Percentiles rank a stretch among this genome's conserved stretches.
phyloP scores from a whole-genome alignment of 2,113 vertebrate genomes.

The Sinocyclocheilus maitianheensis region DNA sequence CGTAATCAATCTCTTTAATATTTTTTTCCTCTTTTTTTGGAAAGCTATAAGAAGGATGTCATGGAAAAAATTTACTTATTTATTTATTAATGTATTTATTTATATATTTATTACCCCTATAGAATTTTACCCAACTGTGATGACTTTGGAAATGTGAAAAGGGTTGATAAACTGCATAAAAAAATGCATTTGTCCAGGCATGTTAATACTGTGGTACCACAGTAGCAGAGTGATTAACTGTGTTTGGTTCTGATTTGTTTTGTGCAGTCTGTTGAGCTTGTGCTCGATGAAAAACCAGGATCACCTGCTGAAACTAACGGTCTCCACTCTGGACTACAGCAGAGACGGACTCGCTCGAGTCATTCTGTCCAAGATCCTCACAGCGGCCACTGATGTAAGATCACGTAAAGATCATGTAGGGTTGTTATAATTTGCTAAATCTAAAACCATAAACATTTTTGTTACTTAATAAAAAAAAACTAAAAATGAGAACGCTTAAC shows the following conservation, averaged over 20 bases:
- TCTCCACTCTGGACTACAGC: slow-evolving; percentile 85
- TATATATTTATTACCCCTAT: too few species aligned
- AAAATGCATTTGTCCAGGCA: neutral
- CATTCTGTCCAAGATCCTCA: slow-evolving; percentile 85
- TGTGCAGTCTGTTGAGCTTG: slow-evolving; percentile 80
- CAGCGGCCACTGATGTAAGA: slow-evolving; percentile 74
- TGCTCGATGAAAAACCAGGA: slow-evolving; percentile 89
- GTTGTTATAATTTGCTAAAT: neutral
- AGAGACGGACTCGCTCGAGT: slow-evolving; percentile 85
- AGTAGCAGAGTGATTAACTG: neutral
- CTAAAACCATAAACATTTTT: neutral
- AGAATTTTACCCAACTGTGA: too few species aligned
- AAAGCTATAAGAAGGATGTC: too few species aligned
- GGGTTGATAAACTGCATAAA: neutral
- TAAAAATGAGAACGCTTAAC: too few species aligned
- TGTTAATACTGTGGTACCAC: neutral
- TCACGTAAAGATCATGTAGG: neutral
- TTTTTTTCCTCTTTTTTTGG: too few species aligned
- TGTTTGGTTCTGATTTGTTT: neutral
- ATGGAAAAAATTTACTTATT: too few species aligned
- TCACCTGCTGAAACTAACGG: slow-evolving; percentile 82
- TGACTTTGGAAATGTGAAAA: too few species aligned
- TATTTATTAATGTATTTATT: too few species aligned
- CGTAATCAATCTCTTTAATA: too few species aligned
- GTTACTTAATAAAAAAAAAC: neutral